phyloP scores from a whole-genome alignment of 2,888 invertebrate genomes.

The Sesia bembeciformis region DNA sequence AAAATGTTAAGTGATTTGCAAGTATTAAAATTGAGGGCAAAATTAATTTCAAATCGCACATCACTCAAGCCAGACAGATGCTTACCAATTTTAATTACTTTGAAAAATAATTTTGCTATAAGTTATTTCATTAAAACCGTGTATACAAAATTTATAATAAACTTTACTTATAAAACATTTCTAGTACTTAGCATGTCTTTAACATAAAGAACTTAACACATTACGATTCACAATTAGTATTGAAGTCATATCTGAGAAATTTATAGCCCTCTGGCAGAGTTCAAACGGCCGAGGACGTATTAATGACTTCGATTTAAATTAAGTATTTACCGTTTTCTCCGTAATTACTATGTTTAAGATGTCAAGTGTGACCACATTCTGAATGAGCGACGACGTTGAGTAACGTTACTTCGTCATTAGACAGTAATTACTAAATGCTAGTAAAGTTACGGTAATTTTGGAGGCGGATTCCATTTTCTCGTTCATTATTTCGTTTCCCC shows the following conservation, averaged over 20 bases:
- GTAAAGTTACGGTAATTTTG: neutral
- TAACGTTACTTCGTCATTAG: conserved; percentile 9
- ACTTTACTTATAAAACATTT: too few species aligned
- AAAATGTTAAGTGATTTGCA: too few species aligned
- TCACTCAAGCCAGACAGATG: too few species aligned
- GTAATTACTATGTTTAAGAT: conserved; percentile 12
- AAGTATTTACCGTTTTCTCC: conserved; percentile 12
- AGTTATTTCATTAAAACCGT: too few species aligned
- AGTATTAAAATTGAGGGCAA: too few species aligned
- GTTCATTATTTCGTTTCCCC: conserved; percentile 28
- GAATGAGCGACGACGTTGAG: conserved; percentile 2
- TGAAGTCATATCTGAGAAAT: conserved; percentile 1
- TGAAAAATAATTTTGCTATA: too few species aligned
- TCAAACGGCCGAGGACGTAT: conserved; percentile 8
- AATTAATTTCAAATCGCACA: too few species aligned
- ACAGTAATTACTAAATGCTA: conserved; percentile 2
- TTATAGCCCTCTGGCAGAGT: conserved; percentile 4
- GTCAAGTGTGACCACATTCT: conserved; percentile 3
- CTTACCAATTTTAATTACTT: too few species aligned
- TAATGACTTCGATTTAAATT: conserved; percentile 12
- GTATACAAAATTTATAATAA: too few species aligned
- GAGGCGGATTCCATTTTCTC: conserved; percentile 1
- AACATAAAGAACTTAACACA: too few species aligned
- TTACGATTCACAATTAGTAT: neutral
- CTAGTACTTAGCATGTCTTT: too few species aligned